Percentiles rank a stretch among this genome's conserved stretches.
Conservation (phyloP, 2,888 invertebrate species). For the Fragum sueziense region DNA sequence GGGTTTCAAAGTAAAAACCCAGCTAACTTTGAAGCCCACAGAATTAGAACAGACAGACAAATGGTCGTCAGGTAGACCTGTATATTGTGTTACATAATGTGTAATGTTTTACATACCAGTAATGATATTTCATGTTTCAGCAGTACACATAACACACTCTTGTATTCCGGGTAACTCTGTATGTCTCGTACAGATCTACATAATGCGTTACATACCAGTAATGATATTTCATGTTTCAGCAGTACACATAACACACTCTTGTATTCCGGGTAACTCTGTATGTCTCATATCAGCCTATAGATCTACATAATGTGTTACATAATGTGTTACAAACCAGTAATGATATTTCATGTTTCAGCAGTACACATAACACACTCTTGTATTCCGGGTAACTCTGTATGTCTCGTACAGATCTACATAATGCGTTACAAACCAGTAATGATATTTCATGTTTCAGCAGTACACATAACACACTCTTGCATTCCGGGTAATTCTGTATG, state of each 20-base stretch:
- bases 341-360: slow-evolving; percentile 25
- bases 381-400: slow-evolving; percentile 29
- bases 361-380: slow-evolving; percentile 11
- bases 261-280: slow-evolving; percentile 31
- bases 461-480: slow-evolving; percentile 12
- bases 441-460: slow-evolving; percentile 26
- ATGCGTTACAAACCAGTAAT: slow-evolving; percentile 6
- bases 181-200: slow-evolving; percentile 11
- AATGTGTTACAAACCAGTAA: slow-evolving; percentile 18
- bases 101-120: slow-evolving; percentile 9
- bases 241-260: slow-evolving; percentile 11
- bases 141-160: slow-evolving; percentile 11
- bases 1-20: not conserved
- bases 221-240: slow-evolving; percentile 22
- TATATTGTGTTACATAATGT: not conserved
- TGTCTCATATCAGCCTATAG: not conserved
- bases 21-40: not conserved
- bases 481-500: slow-evolving; percentile 27
- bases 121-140: slow-evolving; percentile 22
- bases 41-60: not conserved
- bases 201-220: slow-evolving; percentile 1
- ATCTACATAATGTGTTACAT: not conserved
- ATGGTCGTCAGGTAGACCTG: not conserved
- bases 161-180: slow-evolving; percentile 27
- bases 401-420: slow-evolving; percentile 13